A percentile compares a stretch with the other conserved stretches of the same genome.
Conservation (phyloP, 2,113 vertebrate species). For the Aramus guarauna region DNA sequence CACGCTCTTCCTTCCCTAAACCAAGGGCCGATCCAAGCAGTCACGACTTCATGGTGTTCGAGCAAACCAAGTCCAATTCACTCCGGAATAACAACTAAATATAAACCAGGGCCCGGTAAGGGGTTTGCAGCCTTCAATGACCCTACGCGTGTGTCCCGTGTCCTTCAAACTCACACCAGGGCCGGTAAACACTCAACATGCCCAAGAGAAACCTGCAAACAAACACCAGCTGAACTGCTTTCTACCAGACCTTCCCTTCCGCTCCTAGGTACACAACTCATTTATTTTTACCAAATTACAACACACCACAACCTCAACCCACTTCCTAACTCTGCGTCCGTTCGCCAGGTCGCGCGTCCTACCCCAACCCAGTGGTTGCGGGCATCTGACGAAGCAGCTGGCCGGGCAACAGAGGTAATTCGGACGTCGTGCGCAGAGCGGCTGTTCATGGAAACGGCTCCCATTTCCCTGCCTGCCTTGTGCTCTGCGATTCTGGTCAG, state of each 20-base stretch:
- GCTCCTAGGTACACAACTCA: not conserved
- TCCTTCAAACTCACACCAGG: not conserved
- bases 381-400: rapidly evolving
- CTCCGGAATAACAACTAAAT: not conserved
- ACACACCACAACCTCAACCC: not conserved
- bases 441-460: rapidly evolving
- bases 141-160: rapidly evolving
- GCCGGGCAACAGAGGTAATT: not conserved
- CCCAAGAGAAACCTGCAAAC: not conserved
- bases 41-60: not conserved
- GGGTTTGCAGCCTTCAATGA: not conserved
- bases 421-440: rapidly evolving
- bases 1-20: not conserved
- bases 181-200: not conserved
- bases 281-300: not conserved
- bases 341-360: not conserved
- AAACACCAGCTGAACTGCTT: not conserved
- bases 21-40: not conserved
- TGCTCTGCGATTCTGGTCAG: not conserved
- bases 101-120: not conserved
- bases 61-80: not conserved
- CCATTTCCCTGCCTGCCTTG: not conserved
- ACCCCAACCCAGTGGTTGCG: rapidly evolving
- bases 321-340: not conserved
- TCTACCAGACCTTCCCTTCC: not conserved